Evolutionary conservation across 2,113 vertebrate species (phyloP).

Genomic region (Acrocephalus kingi): DNA sequence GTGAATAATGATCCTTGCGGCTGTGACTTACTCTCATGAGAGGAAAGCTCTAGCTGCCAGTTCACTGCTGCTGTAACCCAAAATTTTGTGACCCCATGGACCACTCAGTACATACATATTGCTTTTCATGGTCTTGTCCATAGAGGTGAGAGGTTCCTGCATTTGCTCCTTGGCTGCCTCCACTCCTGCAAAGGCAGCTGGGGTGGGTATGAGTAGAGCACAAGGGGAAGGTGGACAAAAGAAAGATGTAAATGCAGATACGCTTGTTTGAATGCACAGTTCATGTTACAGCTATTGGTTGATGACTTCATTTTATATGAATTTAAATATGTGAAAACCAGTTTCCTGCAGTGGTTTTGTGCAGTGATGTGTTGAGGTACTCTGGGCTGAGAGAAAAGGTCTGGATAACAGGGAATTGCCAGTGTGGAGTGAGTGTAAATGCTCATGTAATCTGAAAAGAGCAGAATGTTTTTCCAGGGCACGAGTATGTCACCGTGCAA

Average conservation of each 20-base stretch:
- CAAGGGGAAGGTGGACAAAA: neutral
- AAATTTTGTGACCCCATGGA: neutral
- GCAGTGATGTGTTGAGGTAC: fast-evolving
- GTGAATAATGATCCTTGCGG: neutral
- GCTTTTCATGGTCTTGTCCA: fast-evolving
- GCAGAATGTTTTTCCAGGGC: neutral
- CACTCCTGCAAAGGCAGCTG: fast-evolving
- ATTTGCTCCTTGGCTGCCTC: neutral
- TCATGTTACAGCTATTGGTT: neutral
- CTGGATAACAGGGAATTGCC: neutral
- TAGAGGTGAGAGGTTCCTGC: neutral
- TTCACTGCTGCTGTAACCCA: neutral
- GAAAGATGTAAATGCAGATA: neutral
- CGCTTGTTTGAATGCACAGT: neutral
- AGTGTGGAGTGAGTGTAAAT: neutral
- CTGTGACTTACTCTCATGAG: neutral
- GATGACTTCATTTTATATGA: neutral
- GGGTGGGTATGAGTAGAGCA: fast-evolving
- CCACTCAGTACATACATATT: neutral
- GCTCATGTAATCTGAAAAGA: neutral
- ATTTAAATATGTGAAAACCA: neutral
- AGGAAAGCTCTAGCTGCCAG: neutral
- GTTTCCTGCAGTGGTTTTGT: neutral
- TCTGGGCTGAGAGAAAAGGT: neutral
- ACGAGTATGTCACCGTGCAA: neutral